phyloP scores from a whole-genome alignment of 2,797 vertebrate genomes.

The Spatula clypeata region DNA sequence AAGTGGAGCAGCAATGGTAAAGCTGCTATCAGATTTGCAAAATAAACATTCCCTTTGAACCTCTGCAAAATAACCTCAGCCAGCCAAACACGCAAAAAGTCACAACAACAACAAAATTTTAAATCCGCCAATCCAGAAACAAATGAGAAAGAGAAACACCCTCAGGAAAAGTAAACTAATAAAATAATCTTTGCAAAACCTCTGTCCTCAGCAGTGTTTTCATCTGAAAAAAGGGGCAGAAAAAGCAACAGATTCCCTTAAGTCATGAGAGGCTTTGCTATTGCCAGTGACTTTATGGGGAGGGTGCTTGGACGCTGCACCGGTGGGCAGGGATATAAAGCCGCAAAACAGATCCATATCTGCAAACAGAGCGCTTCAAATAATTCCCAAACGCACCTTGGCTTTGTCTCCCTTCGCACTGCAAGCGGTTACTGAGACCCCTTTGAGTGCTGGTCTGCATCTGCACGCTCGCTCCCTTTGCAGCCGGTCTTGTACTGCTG shows the following conservation, averaged over 20 bases:
- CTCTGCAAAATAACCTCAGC: neutral
- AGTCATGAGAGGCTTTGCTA: neutral
- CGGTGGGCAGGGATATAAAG: neutral
- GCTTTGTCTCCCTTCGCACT: neutral
- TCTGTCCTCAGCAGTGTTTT: neutral
- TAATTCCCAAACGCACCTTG: neutral
- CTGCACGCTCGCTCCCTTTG: neutral
- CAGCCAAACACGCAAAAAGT: neutral
- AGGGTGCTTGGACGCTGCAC: neutral
- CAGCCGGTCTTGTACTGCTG: neutral
- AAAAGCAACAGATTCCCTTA: neutral
- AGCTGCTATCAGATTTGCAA: neutral
- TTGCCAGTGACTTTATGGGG: neutral
- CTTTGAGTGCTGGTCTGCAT: neutral
- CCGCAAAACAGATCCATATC: neutral
- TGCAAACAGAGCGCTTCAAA: neutral
- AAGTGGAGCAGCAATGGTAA: neutral
- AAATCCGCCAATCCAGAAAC: constrained; percentile 7
- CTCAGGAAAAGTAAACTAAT: constrained; percentile 21
- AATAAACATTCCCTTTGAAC: constrained; percentile 2
- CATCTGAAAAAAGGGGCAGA: neutral
- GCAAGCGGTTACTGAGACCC: neutral
- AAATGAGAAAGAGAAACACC: constrained; percentile 39
- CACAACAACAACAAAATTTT: neutral
- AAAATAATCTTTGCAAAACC: constrained; percentile 10